These are phyloP conservation scores for Sinohyriopsis cumingii DNA, from an alignment of 2,888 invertebrate genomes.

Conservation along the genomic window DNA sequence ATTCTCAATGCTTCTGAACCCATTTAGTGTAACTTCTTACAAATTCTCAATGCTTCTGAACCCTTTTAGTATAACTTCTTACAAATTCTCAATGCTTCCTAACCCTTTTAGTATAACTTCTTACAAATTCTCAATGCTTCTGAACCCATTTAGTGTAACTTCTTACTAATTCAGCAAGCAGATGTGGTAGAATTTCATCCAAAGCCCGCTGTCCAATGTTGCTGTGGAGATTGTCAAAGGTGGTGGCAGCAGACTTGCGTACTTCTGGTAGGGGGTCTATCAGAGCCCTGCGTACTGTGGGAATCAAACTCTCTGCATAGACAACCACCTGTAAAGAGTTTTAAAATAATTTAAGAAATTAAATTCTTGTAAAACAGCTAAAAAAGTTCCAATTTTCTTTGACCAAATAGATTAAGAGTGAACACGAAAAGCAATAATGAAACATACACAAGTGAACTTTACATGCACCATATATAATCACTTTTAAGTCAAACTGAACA, in stretches of 20 bases:
- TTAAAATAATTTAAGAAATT: not conserved
- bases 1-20: no score
- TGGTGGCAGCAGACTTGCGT: constrained; percentile 94
- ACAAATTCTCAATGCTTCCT: no score
- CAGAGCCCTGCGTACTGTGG: constrained; percentile 91
- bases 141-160: not conserved
- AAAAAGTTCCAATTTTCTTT: not conserved
- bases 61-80: no score
- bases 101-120: no score
- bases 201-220: constrained; percentile 94
- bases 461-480: no score
- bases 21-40: constrained; percentile 63
- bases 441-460: no score
- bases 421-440: no score
- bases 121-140: no score
- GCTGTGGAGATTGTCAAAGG: constrained; percentile 95
- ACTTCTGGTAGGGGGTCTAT: constrained; percentile 94
- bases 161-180: constrained; percentile 83
- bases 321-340: constrained; percentile 76
- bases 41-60: constrained; percentile 73
- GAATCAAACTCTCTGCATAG: constrained; percentile 89
- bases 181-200: constrained; percentile 95
- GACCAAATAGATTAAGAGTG: not conserved
- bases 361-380: not conserved
- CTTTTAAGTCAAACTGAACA: no score